phyloP scores from a whole-genome alignment of 2,888 invertebrate species.

The Agriopis marginaria region DNA sequence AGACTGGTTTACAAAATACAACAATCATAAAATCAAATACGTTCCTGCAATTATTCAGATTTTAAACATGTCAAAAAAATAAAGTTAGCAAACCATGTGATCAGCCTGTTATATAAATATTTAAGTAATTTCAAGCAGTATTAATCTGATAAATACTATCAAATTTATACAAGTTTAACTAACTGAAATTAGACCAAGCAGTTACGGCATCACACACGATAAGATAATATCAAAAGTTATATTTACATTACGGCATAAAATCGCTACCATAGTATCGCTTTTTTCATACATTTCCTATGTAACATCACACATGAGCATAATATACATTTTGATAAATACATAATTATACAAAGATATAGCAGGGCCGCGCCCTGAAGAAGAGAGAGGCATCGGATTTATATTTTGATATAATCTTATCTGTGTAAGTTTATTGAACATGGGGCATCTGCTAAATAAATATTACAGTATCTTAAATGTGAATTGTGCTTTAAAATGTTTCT shows the following conservation, averaged over 20 bases:
- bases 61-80: slow-evolving; percentile 19
- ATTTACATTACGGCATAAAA: too few species aligned
- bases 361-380: too few species aligned
- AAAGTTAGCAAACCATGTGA: slow-evolving; percentile 15
- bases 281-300: too few species aligned
- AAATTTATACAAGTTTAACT: not conserved
- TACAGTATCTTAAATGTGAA: not conserved
- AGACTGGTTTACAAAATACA: slow-evolving; percentile 31
- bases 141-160: not conserved
- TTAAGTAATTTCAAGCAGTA: not conserved
- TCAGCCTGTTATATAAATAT: slow-evolving; percentile 6
- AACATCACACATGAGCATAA: too few species aligned
- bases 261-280: too few species aligned
- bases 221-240: too few species aligned
- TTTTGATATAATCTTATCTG: too few species aligned
- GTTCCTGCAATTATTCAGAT: not conserved
- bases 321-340: too few species aligned
- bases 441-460: too few species aligned
- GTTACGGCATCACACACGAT: not conserved
- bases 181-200: not conserved
- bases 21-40: slow-evolving; percentile 24
- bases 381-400: too few species aligned
- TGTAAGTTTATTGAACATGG: too few species aligned
- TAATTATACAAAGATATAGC: too few species aligned
- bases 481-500: not conserved